Evolutionary conservation across 2,797 vertebrate species (phyloP).

Genomic region (Apodemus agrarius): DNA sequence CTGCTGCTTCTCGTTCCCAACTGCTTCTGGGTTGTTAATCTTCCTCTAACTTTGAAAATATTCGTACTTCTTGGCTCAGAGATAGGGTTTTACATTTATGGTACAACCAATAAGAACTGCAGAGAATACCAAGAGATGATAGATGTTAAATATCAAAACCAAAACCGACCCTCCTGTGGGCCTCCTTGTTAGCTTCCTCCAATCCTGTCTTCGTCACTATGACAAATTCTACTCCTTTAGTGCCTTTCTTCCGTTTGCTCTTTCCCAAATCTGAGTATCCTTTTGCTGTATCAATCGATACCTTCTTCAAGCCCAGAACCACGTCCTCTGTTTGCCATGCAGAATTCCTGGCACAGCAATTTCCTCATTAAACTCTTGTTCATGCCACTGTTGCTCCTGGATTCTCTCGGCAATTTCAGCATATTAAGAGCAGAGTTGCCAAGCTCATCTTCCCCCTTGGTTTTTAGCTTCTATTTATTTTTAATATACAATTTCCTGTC

Average conservation of each 20-base stretch:
- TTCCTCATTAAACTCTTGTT: slow-evolving; percentile 23
- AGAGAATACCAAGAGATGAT: background rate
- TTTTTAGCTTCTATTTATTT: slow-evolving; percentile 33
- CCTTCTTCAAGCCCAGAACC: background rate
- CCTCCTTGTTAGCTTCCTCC: background rate
- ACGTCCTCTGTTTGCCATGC: background rate
- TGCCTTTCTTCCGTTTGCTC: background rate
- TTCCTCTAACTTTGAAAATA: slow-evolving; percentile 52
- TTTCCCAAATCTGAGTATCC: background rate
- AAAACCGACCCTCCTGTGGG: background rate
- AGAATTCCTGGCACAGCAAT: background rate
- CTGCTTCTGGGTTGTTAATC: background rate
- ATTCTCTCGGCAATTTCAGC: slow-evolving; percentile 42
- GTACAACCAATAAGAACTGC: background rate
- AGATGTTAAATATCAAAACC: background rate
- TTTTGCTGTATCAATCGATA: background rate
- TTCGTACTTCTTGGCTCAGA: slow-evolving; percentile 16
- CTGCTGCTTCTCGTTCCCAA: slow-evolving; percentile 24
- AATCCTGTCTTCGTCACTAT: slow-evolving; percentile 7
- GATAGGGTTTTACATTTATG: background rate
- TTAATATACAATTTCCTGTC: slow-evolving; percentile 50
- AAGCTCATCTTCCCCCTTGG: slow-evolving; percentile 31
- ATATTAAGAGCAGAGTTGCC: slow-evolving; percentile 39
- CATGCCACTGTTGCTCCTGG: slow-evolving; percentile 15
- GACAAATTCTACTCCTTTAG: background rate